Evolutionary conservation across 2,113 vertebrate species (phyloP), one percentile per base, ranked within the genome.

Genomic region (Pteruthius melanotis): DNA sequence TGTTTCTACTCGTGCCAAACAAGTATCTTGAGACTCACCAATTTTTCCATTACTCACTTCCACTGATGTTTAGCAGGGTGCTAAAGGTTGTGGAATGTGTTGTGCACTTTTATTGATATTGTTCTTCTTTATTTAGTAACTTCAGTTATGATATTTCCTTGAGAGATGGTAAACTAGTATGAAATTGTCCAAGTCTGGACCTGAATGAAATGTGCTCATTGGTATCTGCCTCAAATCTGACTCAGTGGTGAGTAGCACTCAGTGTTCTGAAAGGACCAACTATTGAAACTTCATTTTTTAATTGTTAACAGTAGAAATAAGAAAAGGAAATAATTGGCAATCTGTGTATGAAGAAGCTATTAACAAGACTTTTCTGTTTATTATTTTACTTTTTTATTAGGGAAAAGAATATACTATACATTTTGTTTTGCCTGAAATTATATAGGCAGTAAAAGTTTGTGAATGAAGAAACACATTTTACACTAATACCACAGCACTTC

Each of bases 401-500:
- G 74, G 60, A 94, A 88, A 54, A 80, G 86, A 90, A 91, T 81
- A 83, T 57, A 85, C 22, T 60, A 18, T 64, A 39, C 23, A 42
- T 83, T 95, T 91, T 94, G 26, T 68, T 93, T 93, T 88, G 13
- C 47, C 49, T 87, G 56, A 78, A 96, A 86, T 93, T 93, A 90
- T 71, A 88, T 49, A 70, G 75, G 75, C 76, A 90, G 16, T 93
- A 94, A 94, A 94, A 95, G 31, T 91, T 80, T 88, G 47, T 92
- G 90, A 95, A 96, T 0, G 18, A 91, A 93, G 57, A 76, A 90
- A 84, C 44, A 47, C 47, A 77, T 91, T 96, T 90, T 94, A 26
- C 60, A 75, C 52, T 95, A 95, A 90, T 88, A 93, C 83, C 79
- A 53, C 76, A 83, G 83, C 35, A 86, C 60, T 85, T 93, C 94